Evolutionary conservation across 2,113 vertebrate species (phyloP).

Genomic region (Nematolebias whitei): DNA sequence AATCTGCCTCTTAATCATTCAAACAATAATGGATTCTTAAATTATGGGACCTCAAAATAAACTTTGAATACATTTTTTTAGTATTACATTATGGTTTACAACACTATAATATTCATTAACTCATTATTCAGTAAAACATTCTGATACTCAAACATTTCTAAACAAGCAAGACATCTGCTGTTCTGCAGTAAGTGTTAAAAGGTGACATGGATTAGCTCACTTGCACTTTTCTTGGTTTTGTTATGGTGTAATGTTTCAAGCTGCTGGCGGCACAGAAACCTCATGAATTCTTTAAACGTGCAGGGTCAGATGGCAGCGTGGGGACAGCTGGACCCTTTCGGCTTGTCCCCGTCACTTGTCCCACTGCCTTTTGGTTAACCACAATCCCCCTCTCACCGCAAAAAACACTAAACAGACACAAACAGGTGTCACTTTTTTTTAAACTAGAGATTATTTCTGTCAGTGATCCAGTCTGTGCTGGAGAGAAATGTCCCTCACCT

Average conservation of each 20-base stretch:
- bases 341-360: slow-evolving; percentile 18
- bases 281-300: slow-evolving; percentile 75
- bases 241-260: slow-evolving; percentile 58
- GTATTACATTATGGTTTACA: background rate
- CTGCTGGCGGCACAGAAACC: slow-evolving; percentile 48
- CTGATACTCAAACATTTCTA: background rate
- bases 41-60: too few species aligned
- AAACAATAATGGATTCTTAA: too few species aligned
- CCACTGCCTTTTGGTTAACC: slow-evolving; percentile 61
- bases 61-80: too few species aligned
- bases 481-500: slow-evolving; percentile 57
- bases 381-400: slow-evolving; percentile 71
- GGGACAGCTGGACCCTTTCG: slow-evolving; percentile 55
- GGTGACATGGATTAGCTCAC: slow-evolving; percentile 40
- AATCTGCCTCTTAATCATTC: too few species aligned
- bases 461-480: background rate
- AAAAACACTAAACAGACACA: slow-evolving; percentile 72
- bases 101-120: background rate
- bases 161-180: slow-evolving; percentile 23
- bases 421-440: slow-evolving; percentile 24
- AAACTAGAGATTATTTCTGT: background rate
- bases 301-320: slow-evolving; percentile 46
- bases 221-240: slow-evolving; percentile 10
- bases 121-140: slow-evolving; percentile 5
- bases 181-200: slow-evolving; percentile 30